Conservation (phyloP, 2,888 invertebrate genomes). For the Andrena marginata region DNA sequence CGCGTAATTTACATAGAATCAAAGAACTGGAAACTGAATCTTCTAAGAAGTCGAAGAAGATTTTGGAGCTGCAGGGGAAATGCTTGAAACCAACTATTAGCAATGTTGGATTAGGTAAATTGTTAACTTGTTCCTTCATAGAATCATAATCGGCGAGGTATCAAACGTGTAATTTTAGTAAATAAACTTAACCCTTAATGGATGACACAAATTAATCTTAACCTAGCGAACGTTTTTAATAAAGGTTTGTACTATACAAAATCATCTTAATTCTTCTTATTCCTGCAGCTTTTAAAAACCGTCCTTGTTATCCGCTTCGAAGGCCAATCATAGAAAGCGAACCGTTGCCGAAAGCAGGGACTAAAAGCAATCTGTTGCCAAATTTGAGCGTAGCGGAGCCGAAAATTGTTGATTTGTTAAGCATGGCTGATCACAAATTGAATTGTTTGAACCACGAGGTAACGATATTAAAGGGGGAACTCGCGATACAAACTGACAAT, state of each 20-base stretch:
- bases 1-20: slow-evolving; percentile 87
- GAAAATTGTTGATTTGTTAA: slow-evolving; percentile 78
- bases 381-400: slow-evolving; percentile 77
- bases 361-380: slow-evolving; percentile 69
- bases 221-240: background rate
- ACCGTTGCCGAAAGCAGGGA: slow-evolving; percentile 73
- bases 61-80: slow-evolving; percentile 85
- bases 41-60: slow-evolving; percentile 86
- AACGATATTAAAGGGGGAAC: slow-evolving; percentile 80
- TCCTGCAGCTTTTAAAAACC: slow-evolving; percentile 77
- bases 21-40: slow-evolving; percentile 88
- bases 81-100: slow-evolving; percentile 82
- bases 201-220: background rate
- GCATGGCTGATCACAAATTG: slow-evolving; percentile 82
- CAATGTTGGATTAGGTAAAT: slow-evolving; percentile 77
- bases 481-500: slow-evolving; percentile 79
- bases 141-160: background rate
- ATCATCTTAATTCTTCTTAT: background rate
- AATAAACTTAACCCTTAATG: background rate
- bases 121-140: background rate
- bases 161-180: background rate
- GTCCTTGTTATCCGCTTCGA: slow-evolving; percentile 79
- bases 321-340: slow-evolving; percentile 79
- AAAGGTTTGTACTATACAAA: background rate
- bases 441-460: slow-evolving; percentile 81